phyloP scores from a whole-genome alignment of 2,113 vertebrate species.

The Pluvianellus socialis region DNA sequence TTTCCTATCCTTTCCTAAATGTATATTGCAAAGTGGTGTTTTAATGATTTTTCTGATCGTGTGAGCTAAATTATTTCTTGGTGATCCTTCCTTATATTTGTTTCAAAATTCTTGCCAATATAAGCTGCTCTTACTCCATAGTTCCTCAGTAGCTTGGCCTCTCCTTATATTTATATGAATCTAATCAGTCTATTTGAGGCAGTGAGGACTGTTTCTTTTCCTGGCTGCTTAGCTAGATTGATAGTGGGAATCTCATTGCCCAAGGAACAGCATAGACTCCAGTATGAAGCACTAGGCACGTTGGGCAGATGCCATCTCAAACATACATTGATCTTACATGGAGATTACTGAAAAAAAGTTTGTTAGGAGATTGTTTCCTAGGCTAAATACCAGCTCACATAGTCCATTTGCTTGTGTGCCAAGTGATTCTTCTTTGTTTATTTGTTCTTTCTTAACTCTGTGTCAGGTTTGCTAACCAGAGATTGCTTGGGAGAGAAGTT shows the following conservation, averaged over 20 bases:
- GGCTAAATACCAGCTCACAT: background rate
- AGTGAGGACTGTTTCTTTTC: background rate
- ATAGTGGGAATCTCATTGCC: background rate
- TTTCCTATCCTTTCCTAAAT: background rate
- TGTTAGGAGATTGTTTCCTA: background rate
- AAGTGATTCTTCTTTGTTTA: background rate
- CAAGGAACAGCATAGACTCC: background rate
- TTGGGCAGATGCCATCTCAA: background rate
- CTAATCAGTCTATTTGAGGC: background rate
- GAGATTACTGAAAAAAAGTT: background rate
- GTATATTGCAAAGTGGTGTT: background rate
- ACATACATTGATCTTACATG: background rate
- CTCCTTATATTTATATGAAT: background rate
- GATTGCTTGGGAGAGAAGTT: background rate
- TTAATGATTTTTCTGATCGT: background rate
- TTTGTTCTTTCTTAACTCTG: background rate
- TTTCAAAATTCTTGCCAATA: background rate
- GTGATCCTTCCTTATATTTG: background rate
- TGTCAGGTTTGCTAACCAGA: background rate
- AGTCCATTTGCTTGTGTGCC: background rate
- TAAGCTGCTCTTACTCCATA: background rate
- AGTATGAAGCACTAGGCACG: background rate
- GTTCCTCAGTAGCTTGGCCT: background rate
- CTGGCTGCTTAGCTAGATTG: background rate
- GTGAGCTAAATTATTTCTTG: background rate